Base-by-base conservation (phyloP, 2,113 vertebrate species). In the Lates calcarifer region DNA sequence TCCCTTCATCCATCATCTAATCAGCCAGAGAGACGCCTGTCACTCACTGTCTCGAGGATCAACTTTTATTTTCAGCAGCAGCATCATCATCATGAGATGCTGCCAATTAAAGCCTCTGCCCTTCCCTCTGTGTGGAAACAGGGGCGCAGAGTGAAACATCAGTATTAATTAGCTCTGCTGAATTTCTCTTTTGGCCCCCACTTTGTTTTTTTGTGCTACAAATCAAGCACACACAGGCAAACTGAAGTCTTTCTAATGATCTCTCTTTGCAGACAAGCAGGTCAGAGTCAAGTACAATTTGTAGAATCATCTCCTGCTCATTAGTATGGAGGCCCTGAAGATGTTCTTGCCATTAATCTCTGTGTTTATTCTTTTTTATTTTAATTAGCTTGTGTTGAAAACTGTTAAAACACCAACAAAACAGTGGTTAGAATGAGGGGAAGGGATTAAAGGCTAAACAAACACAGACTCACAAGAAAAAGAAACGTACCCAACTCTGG, bases 401-500 rank as follows among this genome's bases (percentile, higher is more conserved):
- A 35, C 17, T 26, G 58, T 57, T 63, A 28, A 22, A 37, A 18
- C 35, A 15, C 37, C 41, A 39, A 60, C 29, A 55, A n/a, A 17
- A 12, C 2, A 39, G 37, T 6, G 10, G 24, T 74, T 24, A 71
- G 2, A 1, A 51, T 14, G 56, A 37, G 26, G 67, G 31, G 4
- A 17, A 7, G 37, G 28, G 17, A 64, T 41, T 62, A 68, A 47
- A n/a, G 49, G 22, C 8, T n/a, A 28, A 35, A 51, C 11, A 66
- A 69, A 43, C 12, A 51, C 37, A 29, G 5, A 15, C 15, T 29
- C 26, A 18, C 2, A 31, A 41, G 14, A 35, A 35, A 35, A 35
- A 35, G 9, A 53, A 7, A 81, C 84, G 11, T 33, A 93, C 92
- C 90, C 28, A 79, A 89, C 5, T 88, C 81, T 22, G 78, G 56